Conservation (phyloP, 2,113 vertebrate genomes). For the Dicentrarchus labrax region DNA sequence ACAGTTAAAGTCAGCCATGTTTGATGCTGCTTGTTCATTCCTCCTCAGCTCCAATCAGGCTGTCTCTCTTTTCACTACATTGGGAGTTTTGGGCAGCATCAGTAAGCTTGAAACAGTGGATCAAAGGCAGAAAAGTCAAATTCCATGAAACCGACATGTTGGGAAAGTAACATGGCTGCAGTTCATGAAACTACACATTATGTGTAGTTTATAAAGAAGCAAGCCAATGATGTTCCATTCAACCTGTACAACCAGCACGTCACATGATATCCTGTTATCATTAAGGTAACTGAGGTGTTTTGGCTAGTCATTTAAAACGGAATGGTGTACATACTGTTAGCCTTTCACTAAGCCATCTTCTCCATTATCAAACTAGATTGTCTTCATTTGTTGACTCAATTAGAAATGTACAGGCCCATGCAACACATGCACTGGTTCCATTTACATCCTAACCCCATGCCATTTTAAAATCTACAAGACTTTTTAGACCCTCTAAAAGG, state of each 20-base stretch:
- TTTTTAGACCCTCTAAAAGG: background rate
- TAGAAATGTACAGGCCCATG: constrained; percentile 43
- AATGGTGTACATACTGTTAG: background rate
- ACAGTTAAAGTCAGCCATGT: too few relatives aligned
- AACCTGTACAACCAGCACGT: background rate
- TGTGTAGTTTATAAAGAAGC: background rate
- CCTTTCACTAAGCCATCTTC: background rate
- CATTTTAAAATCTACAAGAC: constrained; percentile 11
- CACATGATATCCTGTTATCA: background rate
- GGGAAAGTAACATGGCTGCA: background rate
- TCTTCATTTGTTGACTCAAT: constrained; percentile 24
- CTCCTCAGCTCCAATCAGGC: too few relatives aligned
- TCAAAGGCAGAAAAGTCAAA: background rate
- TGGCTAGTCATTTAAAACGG: background rate
- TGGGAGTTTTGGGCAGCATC: background rate
- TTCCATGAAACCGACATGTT: background rate
- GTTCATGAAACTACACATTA: too few relatives aligned
- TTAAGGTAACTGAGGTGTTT: constrained; percentile 13
- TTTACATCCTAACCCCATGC: background rate
- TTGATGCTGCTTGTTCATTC: too few relatives aligned
- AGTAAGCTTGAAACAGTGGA: background rate
- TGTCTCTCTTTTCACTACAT: too few relatives aligned
- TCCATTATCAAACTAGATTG: constrained; percentile 12
- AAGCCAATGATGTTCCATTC: background rate
- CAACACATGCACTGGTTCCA: constrained; percentile 42